Base-by-base conservation (phyloP, 1,140 invertebrate species). In the Mycetomoellerius zeteki region DNA sequence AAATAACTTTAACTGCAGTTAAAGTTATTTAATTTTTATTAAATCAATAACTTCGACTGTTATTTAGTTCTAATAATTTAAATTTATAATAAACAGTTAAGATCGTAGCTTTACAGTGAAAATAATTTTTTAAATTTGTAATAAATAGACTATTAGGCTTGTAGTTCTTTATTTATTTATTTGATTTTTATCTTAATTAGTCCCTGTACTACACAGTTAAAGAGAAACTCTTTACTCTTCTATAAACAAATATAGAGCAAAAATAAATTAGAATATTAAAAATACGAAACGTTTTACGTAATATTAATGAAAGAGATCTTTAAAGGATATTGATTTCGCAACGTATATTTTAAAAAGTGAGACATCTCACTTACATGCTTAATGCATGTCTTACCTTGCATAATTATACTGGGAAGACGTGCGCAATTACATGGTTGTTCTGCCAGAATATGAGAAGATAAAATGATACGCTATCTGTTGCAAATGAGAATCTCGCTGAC, bases 401-500 rank as follows among this genome's bases (percentile, higher is more conserved):
- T 80, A 52, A 80, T 80, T 80, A 80, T 7, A 54, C 1, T 69
- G 43, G 37, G 27, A 65, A 64, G 27, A 69, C 62, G 30, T 5
- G 27, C 14, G 64, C 30, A 69, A 69, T 69, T 80, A 80, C 47
- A 67, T 43, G 43, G 24, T 14, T 37, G 47, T 19, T 33, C 27
- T 27, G 30, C 27, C 30, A 56, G 77, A 67, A 52, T 65, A 69
- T 21, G 30, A 54, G 58, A 10, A 62, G 58, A 12, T 27, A n/a
- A 80, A 47, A 80, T 80, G 47, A 80, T 69, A 19, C n/a, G 27
- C 8, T 80, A 69, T 69, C 47, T 21, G 30, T 52, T 80, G 33
- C 47, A 80, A 80, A 80, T 24, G 64, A 80, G 30, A 30, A 24
- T 80, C 30, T 80, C 47, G 1, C 16, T 12, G 27, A 2, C 8